Percentiles rank a stretch among this genome's conserved stretches.
phyloP scores from a whole-genome alignment of 2,888 invertebrate species.

The Caenorhabditis wallacei region DNA sequence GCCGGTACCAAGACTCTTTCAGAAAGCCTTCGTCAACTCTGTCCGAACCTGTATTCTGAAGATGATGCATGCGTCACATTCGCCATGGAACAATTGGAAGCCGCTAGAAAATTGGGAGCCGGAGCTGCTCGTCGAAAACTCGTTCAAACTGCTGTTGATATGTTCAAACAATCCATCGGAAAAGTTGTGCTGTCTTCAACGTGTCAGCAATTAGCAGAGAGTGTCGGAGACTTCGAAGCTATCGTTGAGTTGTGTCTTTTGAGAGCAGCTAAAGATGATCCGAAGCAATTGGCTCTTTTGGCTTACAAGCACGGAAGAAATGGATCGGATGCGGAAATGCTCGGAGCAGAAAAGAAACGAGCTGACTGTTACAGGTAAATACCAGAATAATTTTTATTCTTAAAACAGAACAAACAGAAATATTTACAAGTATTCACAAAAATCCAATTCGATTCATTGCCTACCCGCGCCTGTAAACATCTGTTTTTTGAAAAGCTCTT shows the following conservation, averaged over 20 bases:
- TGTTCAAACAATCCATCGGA: slow-evolving; percentile 75
- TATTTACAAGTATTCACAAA: too few species aligned
- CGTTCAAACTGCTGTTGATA: slow-evolving; percentile 70
- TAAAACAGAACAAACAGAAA: background rate
- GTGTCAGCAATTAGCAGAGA: slow-evolving; percentile 64
- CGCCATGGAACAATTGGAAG: slow-evolving; percentile 74
- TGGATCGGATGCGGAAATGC: slow-evolving; percentile 63
- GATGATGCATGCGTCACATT: slow-evolving; percentile 75
- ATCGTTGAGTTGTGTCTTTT: slow-evolving; percentile 92
- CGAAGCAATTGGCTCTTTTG: slow-evolving; percentile 91
- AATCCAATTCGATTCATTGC: background rate
- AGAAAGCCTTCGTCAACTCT: slow-evolving; percentile 91
- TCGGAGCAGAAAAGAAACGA: slow-evolving; percentile 56
- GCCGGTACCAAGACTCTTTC: slow-evolving; percentile 96
- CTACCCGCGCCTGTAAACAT: background rate
- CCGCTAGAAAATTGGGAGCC: slow-evolving; percentile 64
- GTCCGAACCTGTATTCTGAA: slow-evolving; percentile 89
- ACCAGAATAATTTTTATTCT: background rate
- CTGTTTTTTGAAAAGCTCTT: background rate
- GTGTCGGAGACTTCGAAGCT: slow-evolving; percentile 89
- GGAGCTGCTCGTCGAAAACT: slow-evolving; percentile 66
- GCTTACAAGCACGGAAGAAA: slow-evolving; percentile 86
- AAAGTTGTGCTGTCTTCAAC: slow-evolving; percentile 74
- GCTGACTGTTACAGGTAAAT: slow-evolving; percentile 58
- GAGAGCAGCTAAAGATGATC: slow-evolving; percentile 92